These are phyloP conservation scores for Hermodice carunculata DNA, from an alignment of 2,888 invertebrate genomes.

Conservation along the genomic window DNA sequence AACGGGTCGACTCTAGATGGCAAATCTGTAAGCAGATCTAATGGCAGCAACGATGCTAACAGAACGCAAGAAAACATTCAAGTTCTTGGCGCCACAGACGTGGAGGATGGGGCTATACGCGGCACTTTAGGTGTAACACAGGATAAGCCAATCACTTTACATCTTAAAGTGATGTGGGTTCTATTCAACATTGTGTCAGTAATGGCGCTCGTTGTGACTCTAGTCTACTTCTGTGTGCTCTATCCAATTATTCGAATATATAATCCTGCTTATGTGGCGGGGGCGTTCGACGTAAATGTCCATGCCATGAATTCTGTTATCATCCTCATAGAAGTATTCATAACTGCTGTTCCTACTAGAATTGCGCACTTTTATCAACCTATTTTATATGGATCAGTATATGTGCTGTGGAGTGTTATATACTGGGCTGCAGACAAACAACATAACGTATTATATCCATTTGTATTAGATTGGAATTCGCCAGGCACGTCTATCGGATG, in stretches of 20 bases:
- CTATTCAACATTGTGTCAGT: conserved; percentile 17
- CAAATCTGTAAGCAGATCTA: too few species aligned
- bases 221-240: conserved; percentile 15
- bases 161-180: conserved; percentile 8
- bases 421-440: conserved; percentile 21
- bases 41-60: too few species aligned
- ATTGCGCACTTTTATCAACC: conserved; percentile 20
- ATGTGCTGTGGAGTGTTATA: conserved; percentile 17
- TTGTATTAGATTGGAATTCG: conserved; percentile 27
- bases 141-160: too few species aligned
- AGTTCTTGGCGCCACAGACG: too few species aligned
- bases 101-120: too few species aligned
- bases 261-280: conserved; percentile 6
- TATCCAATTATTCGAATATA: conserved; percentile 6
- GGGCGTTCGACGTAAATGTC: conserved; percentile 13
- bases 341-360: conserved; percentile 23
- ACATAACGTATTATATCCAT: conserved; percentile 25
- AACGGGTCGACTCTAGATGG: too few species aligned
- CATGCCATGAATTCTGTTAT: conserved; percentile 23
- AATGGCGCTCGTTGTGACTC: conserved; percentile 2
- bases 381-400: conserved; percentile 15
- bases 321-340: conserved; percentile 18
- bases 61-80: too few species aligned
- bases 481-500: conserved; percentile 1
- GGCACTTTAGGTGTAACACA: too few species aligned